Evolutionary conservation across 2,888 invertebrate genomes (phyloP), one percentile per base, ranked within the genome.

Genomic region (Agonopterix arenella): DNA sequence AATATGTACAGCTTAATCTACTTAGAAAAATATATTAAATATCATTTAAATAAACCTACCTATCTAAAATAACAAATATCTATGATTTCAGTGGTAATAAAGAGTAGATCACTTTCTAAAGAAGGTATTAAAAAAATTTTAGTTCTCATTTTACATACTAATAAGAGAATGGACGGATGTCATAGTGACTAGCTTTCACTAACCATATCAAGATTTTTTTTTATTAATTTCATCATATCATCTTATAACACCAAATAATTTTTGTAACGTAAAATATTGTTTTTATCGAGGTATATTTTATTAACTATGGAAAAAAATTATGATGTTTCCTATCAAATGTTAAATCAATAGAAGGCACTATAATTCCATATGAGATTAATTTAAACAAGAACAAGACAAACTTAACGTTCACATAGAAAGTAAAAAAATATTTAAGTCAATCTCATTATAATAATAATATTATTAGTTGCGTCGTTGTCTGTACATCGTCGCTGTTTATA

Each of bases 111-210:
- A 28, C 28, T 28, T 28, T 28, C 28, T 5, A 28, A 28, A 28
- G 4, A 5, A 28, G 5, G 5, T 5, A 5, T 28, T 28, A 5
- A 5, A 28, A 4, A 28, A 5, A 7, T 28, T 7, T 5, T 1
- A 1, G 28, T 7, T 28, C 4, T 5, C 7, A 28, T 28, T 18
- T 18, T 18, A 18, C 18, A 4, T 18, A 18, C 1, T 44, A 44
- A n/a, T 45, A n/a, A 45, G 28, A 2, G 28, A 56, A 47, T 49
- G 54, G 51, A 58, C 55, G 53, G 56, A 58, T 54, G 55, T 52
- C 52, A 54, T 55, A 56, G 57, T 69, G 73, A 76, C 76, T 74
- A 76, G 74, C 60, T 69, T 61, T 66, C 62, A 68, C 66, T 61
- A 68, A 72, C 63, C 63, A 47, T 18, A 28, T 28, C 28, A 28